These are phyloP conservation scores for Littorina saxatilis DNA, from an alignment of 1,140 invertebrate genomes.

Conservation along the genomic window DNA sequence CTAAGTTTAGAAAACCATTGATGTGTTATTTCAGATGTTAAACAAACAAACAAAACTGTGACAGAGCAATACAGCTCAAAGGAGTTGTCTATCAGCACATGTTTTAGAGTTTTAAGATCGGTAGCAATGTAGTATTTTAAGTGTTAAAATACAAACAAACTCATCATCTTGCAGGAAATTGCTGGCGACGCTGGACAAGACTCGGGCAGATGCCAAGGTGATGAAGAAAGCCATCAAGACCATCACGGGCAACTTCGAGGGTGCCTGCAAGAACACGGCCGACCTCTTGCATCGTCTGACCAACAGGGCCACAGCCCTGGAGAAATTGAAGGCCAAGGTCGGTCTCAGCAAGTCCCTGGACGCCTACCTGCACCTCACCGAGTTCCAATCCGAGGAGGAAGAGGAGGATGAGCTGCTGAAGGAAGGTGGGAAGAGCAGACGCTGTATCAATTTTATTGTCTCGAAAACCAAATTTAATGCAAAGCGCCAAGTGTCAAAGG, in stretches of 20 bases:
- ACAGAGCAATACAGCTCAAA: too few species aligned
- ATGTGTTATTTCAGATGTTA: too few species aligned
- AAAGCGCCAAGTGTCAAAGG: too few species aligned
- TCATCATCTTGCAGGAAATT: constrained; percentile 63
- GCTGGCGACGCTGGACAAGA: constrained; percentile 71
- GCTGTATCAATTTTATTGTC: too few species aligned
- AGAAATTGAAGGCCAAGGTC: constrained; percentile 74
- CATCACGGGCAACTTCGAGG: constrained; percentile 69
- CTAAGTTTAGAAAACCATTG: too few species aligned
- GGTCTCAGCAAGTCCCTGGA: constrained; percentile 70
- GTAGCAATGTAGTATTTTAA: too few species aligned
- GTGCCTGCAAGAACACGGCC: constrained; percentile 68
- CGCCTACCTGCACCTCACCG: constrained; percentile 73
- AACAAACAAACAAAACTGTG: too few species aligned
- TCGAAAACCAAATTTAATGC: too few species aligned
- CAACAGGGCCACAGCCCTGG: constrained; percentile 69
- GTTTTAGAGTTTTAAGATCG: too few species aligned
- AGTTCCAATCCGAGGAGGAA: constrained; percentile 69
- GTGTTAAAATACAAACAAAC: too few species aligned
- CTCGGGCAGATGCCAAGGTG: constrained; percentile 69
- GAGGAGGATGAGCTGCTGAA: constrained; percentile 73
- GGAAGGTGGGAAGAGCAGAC: constrained; percentile 58
- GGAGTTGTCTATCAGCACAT: too few species aligned
- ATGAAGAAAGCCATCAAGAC: constrained; percentile 74
- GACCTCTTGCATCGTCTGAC: constrained; percentile 71